Conservation (phyloP, 1,140 invertebrate species). For the Harpegnathos saltator region DNA sequence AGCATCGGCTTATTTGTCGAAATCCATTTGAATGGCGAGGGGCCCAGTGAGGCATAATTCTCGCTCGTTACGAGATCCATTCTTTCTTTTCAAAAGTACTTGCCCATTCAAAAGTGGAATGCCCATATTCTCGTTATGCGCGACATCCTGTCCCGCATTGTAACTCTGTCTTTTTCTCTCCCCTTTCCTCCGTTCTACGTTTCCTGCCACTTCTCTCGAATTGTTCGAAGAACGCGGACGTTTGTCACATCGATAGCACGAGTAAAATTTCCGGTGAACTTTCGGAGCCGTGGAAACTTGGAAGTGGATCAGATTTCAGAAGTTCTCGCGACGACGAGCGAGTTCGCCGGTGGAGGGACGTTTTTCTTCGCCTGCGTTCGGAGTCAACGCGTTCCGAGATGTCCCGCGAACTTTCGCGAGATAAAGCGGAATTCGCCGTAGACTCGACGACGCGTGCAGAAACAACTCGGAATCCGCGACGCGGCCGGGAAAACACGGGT, state of each 20-base stretch:
- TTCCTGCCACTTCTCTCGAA: too few species aligned
- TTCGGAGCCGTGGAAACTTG: slow-evolving; percentile 17
- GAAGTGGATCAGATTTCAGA: slow-evolving; percentile 8
- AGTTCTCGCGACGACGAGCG: slow-evolving; percentile 4
- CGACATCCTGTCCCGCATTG: too few species aligned
- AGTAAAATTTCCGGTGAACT: slow-evolving; percentile 39
- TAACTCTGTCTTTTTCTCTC: too few species aligned
- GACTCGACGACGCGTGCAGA: not conserved
- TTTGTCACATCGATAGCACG: not conserved
- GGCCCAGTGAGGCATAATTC: too few species aligned
- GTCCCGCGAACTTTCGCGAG: not conserved
- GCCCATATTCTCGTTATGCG: too few species aligned
- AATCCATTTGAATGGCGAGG: too few species aligned
- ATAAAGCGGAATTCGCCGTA: not conserved
- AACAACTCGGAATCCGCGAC: not conserved
- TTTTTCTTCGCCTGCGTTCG: not conserved
- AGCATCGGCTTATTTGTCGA: too few species aligned
- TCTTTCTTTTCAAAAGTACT: too few species aligned
- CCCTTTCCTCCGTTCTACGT: too few species aligned
- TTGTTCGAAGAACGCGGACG: not conserved
- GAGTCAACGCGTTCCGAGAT: not conserved
- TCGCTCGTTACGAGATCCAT: too few species aligned
- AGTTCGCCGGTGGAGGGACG: slow-evolving; percentile 3
- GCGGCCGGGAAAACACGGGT: not conserved
- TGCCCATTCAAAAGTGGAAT: too few species aligned